These are phyloP conservation scores for Pan troglodytes DNA, from an alignment of 2,113 vertebrate genomes.

Conservation along the genomic window NHGRI_mPanTro3-v2.1_pri NC_086015.1:150866001-150866500, in stretches of 20 bases:
- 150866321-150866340: conserved; percentile 80
- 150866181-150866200: conserved; percentile 30
- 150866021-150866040: neutral
- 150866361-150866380: conserved; percentile 82
- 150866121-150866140: neutral
- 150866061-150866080: neutral
- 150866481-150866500: conserved; percentile 89
- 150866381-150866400: conserved; percentile 81
- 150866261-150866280: conserved; percentile 78
- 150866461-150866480: conserved; percentile 91
- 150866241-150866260: conserved; percentile 80
- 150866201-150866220: conserved; percentile 61
- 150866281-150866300: conserved; percentile 80
- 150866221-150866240: conserved; percentile 75
- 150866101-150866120: neutral
- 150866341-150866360: conserved; percentile 82
- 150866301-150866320: conserved; percentile 82
- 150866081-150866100: neutral
- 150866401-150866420: conserved; percentile 79
- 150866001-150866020: neutral
- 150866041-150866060: neutral
- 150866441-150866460: conserved; percentile 87
- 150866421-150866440: conserved; percentile 86
- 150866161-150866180: neutral
- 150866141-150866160: neutral